Evolutionary conservation across 1,140 invertebrate species (phyloP), one percentile per base, ranked within the genome.

Genomic region (Cherax destructor): DNA sequence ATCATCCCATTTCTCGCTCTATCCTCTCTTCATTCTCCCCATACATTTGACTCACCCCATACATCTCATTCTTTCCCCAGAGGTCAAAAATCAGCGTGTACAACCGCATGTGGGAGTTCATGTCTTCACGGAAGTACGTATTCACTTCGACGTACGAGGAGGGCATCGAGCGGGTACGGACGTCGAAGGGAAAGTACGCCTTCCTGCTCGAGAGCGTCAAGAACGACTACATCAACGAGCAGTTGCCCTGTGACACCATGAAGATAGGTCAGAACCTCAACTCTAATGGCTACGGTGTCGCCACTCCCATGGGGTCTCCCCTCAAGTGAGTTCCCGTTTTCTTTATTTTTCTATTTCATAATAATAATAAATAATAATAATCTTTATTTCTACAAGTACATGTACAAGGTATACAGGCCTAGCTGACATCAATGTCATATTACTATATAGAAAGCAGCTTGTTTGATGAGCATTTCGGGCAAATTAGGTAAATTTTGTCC

Each of bases 201-300:
- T 96, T 99, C 93, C 95, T 99, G 4, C 96, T 99, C 83, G 98
- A 99, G 95, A 98, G 98, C 9, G 98, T 98, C 0, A 98, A 97
- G 94, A 99, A 99, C 94, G 98, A 99, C 94, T 99, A 99, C 94
- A 97, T 97, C 77, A 99, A 99, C 95, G 98, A 98, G 94, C 95
- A 97, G 88, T 96, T 98, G 93, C 98, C 98, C 0, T 99, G 99
- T 95, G 97, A 99, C 94, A 99, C 99, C 3, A 98, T 99, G 97
- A 98, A 98, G 95, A 97, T 99, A 79, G 98, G 98, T 3, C 96
- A 97, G 93, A 97, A 98, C 95, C 96, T 99, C 86, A 98, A 99
- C 94, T 96, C 97, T 16, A 98, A 99, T 94, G 98, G 98, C 90
- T 99, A 99, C 94, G 98, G 98, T 18, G 96, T 99, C 72, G 98